Evolutionary conservation across 2,797 vertebrate species (phyloP), one percentile per base, ranked within the genome.

Genomic region (Lagorchestes hirsutus): DNA sequence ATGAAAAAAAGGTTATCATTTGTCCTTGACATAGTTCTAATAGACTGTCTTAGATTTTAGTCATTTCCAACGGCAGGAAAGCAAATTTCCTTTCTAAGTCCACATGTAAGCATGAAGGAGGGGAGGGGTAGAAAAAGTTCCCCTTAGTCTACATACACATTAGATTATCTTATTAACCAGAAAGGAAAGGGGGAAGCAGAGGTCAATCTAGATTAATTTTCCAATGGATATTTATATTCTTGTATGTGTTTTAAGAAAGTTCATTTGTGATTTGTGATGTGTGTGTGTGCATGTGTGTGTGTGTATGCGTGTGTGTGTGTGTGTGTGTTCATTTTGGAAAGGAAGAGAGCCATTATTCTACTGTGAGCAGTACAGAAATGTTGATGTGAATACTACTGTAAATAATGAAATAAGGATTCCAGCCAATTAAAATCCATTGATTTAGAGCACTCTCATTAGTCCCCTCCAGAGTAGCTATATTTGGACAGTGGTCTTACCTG

Each of bases 101-200:
- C 13, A 54, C 14, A 57, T 10, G 5, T 52, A 74, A 62, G 31
- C 2, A 24, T 87, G 52, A 54, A 31, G 4, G 5, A 40, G 0
- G 1, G 0, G 0, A 11, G 1, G 22, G 10, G 54, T 58, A 91
- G 12, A 62, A 1, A 52, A 27, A 50, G 91, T 34, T 0, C 0
- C 14, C 55, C 46, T 27, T 55, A 87, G 1, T 10, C 40, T 92
- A 90, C 29, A 27, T 31, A 1, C 0, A 14, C 56, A 46, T 1
- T 2, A 93, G 54, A 94, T 52, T 22, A 12, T 67, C 27, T 18
- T 82, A 1, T 91, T 90, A n/a, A 67, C 67, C 67, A 82, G n/a
- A 82, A 82, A 82, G n/a, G 16, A 82, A 82, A 40, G n/a, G 28
- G 8, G 67, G 5, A 40, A 74, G 16, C 16, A 74, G 67, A 18